Percentiles rank a stretch among this genome's conserved stretches.
Conservation (phyloP, 2,888 invertebrate genomes). For the Harpalus rufipes region DNA sequence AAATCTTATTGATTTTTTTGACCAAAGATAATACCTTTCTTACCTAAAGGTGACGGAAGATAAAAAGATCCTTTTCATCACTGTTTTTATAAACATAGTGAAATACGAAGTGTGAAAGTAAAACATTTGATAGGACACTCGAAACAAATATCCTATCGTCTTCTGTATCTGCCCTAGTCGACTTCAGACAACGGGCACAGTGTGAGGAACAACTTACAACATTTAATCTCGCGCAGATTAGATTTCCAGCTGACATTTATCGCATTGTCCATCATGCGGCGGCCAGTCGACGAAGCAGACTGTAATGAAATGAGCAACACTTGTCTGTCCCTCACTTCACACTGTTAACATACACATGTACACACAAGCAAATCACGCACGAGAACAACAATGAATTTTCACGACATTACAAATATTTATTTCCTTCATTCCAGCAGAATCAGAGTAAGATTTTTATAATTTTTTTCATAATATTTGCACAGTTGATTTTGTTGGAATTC, state of each 20-base stretch:
- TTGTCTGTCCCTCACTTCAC: constrained; percentile 29
- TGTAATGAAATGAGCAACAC: constrained; percentile 51
- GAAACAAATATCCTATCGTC: constrained; percentile 4
- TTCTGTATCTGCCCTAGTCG: constrained; percentile 1
- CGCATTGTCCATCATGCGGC: constrained; percentile 53
- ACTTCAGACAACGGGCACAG: constrained; percentile 10
- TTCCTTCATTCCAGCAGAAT: constrained; percentile 7
- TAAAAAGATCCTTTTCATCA: too few species aligned
- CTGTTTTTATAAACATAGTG: background rate
- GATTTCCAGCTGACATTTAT: constrained; percentile 54
- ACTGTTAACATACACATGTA: constrained; percentile 7
- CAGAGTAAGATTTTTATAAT: constrained; percentile 6
- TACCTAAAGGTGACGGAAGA: too few species aligned
- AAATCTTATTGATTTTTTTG: too few species aligned
- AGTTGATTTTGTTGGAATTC: background rate
- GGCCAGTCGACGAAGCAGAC: constrained; percentile 26
- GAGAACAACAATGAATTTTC: constrained; percentile 7
- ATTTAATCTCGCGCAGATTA: constrained; percentile 41
- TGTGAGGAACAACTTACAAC: constrained; percentile 44
- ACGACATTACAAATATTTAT: constrained; percentile 34
- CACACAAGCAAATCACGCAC: constrained; percentile 6
- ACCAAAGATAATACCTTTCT: too few species aligned
- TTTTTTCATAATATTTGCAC: constrained; percentile 14
- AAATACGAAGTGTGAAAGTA: constrained; percentile 4
- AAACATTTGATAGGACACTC: background rate